Evolutionary conservation across 1,140 invertebrate genomes (phyloP).

Genomic region (Diploscapter pachys): DNA sequence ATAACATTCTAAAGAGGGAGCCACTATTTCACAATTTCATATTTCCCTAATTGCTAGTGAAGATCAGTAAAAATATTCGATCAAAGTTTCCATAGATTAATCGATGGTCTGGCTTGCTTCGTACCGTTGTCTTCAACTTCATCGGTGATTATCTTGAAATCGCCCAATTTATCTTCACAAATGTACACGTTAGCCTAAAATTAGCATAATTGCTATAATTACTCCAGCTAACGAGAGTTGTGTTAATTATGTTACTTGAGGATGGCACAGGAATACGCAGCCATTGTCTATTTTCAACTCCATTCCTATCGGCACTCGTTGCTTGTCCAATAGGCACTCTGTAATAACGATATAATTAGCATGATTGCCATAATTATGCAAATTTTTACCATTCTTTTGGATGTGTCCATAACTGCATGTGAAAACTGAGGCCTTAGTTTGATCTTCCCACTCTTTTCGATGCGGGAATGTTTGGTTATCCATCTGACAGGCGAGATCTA

Average conservation of each 20-base stretch:
- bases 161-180: conserved; percentile 20
- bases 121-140: neutral
- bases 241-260: neutral
- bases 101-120: neutral
- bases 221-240: no score
- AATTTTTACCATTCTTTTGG: neutral
- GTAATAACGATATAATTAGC: conserved; percentile 1
- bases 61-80: no score
- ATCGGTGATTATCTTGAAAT: conserved; percentile 7
- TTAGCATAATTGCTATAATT: no score
- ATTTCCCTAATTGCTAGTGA: no score
- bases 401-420: conserved; percentile 22
- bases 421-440: conserved; percentile 13
- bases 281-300: conserved; percentile 25
- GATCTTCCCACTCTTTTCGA: conserved; percentile 15
- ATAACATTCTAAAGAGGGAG: no score
- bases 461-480: conserved; percentile 22
- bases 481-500: conserved; percentile 24
- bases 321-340: conserved; percentile 19
- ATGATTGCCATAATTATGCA: neutral
- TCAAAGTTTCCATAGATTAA: neutral
- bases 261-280: conserved; percentile 36
- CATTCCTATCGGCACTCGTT: conserved; percentile 23
- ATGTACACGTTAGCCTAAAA: conserved; percentile 26
- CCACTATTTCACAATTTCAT: no score